Conservation (phyloP, 1,140 invertebrate genomes). For the Aphidius gifuensis region DNA sequence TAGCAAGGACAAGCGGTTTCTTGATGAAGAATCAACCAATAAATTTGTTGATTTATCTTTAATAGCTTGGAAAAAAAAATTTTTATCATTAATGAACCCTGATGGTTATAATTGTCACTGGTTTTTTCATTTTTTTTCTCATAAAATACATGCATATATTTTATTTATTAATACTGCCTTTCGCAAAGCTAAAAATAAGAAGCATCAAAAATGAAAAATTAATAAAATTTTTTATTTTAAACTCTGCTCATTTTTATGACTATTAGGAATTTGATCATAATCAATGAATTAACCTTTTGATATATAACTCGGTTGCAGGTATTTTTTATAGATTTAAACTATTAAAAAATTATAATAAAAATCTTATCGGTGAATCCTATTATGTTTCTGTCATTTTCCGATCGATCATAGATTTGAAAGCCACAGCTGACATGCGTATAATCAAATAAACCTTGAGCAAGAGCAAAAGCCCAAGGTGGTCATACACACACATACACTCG, state of each 20-base stretch:
- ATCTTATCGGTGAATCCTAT: slow-evolving; percentile 23
- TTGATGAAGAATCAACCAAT: slow-evolving; percentile 28
- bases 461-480: background rate
- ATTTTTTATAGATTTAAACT: background rate
- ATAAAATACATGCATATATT: too few species aligned
- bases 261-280: too few species aligned
- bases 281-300: too few species aligned
- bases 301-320: background rate
- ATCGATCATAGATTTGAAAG: slow-evolving; percentile 40
- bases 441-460: slow-evolving; percentile 37
- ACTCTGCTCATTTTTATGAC: too few species aligned
- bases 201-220: too few species aligned
- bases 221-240: too few species aligned
- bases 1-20: slow-evolving; percentile 7
- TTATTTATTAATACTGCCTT: too few species aligned
- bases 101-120: background rate
- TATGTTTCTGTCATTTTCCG: slow-evolving; percentile 27
- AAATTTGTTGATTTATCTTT: slow-evolving; percentile 34
- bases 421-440: slow-evolving; percentile 31
- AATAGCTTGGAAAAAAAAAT: slow-evolving; percentile 31
- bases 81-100: slow-evolving; percentile 14
- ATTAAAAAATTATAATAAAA: too few species aligned
- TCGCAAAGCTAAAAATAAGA: too few species aligned
- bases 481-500: too few species aligned
- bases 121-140: too few species aligned